Base-by-base conservation (phyloP, 2,888 invertebrate species). In the Ischnura elegans region DNA sequence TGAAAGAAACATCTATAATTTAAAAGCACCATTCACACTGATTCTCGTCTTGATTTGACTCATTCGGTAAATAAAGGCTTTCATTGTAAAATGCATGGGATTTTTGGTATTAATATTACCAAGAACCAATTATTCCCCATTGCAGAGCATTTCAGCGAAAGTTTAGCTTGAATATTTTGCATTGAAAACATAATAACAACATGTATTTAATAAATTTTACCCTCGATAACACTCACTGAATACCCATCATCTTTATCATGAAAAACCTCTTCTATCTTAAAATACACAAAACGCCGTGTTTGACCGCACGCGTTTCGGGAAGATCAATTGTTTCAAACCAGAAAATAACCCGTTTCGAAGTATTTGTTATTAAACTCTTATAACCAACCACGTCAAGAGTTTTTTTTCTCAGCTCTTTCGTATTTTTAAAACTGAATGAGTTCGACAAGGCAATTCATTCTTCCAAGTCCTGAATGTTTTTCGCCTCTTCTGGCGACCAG, bases 271-370 rank as follows among this genome's bases (percentile, higher is more conserved):
- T 36, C 36, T 76, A 76, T 76, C 76, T 76, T 76, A 76, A 76
- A 76, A 76, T 76, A 76, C 76, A 76, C 36, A 76, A 76, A 76
- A 76, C 76, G 76, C 36, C 76, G 76, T 76, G 76, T 76, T 76
- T 76, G 76, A 76, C 76, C 76, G 76, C 76, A 76, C 76, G 76
- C 76, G 76, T 76, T 76, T 25, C 76, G 76, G 76, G 76, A 76
- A 76, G 76, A 76, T 76, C 76, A 76, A 76, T 76, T 36, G 76
- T 76, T 76, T 76, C 76, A 76, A 76, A 76, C 76, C 76, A 76
- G 76, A 76, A 76, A 76, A 76, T 76, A 76, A 76, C 76, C 76
- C 76, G 76, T 76, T 76, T 76, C 36, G 76, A 76, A 76, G 76
- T 76, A 76, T 76, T 76, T 76, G 76, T 76, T 36, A 36, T n/a